Evolutionary conservation across 2,888 invertebrate species (phyloP).

Genomic region (Drosophila putrida): DNA sequence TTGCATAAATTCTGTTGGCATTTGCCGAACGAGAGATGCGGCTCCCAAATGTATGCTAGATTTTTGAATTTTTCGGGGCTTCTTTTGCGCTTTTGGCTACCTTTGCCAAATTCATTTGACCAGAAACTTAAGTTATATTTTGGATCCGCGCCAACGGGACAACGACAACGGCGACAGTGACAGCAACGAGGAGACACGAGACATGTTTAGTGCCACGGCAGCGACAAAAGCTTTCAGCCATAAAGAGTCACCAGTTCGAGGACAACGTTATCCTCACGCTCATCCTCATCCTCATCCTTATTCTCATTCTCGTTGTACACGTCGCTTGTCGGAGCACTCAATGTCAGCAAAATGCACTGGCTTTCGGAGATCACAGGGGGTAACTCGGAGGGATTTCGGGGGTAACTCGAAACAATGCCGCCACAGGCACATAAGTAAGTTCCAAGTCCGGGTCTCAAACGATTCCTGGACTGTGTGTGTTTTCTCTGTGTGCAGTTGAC

Average conservation of each 20-base stretch:
- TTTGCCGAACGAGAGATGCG: slow-evolving; percentile 18
- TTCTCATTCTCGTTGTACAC: slow-evolving; percentile 53
- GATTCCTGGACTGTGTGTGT: slow-evolving; percentile 2
- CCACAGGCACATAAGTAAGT: slow-evolving; percentile 50
- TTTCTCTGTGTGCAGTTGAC: slow-evolving; percentile 41
- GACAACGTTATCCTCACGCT: slow-evolving; percentile 25
- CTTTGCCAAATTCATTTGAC: slow-evolving; percentile 85
- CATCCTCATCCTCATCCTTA: not conserved
- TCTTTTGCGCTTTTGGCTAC: slow-evolving; percentile 69
- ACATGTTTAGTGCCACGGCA: slow-evolving; percentile 82
- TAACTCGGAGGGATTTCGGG: not conserved
- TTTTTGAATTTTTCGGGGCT: slow-evolving; percentile 43
- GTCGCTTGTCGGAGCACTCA: slow-evolving; percentile 78
- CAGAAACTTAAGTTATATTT: slow-evolving; percentile 85
- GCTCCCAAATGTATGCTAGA: slow-evolving; percentile 54
- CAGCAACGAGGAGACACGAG: slow-evolving; percentile 50
- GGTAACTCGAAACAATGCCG: slow-evolving; percentile 58
- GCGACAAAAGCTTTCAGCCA: slow-evolving; percentile 83
- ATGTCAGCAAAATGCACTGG: slow-evolving; percentile 72
- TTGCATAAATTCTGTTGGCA: slow-evolving; percentile 70
- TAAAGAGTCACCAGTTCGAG: slow-evolving; percentile 69
- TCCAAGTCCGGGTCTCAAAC: slow-evolving; percentile 13
- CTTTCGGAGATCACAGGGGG: slow-evolving; percentile 1
- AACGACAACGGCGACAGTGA: slow-evolving; percentile 22
- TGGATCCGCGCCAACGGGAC: slow-evolving; percentile 75